phyloP scores from a whole-genome alignment of 2,888 invertebrate genomes.

The Nesidiocoris tenuis region DNA sequence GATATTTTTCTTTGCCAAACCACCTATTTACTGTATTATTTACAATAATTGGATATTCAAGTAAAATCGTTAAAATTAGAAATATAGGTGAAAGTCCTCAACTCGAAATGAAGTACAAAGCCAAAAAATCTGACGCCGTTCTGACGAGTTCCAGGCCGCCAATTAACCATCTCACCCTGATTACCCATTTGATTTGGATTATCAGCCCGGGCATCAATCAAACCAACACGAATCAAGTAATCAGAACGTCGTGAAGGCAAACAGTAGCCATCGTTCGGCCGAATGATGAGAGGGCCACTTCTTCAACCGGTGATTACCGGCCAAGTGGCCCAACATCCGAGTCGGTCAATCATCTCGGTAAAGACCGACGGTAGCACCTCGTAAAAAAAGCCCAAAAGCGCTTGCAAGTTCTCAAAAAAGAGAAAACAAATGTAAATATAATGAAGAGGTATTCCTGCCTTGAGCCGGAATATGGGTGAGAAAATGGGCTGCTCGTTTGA shows the following conservation, averaged over 20 bases:
- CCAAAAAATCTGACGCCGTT: too few relatives aligned
- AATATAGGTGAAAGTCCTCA: too few relatives aligned
- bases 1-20: too few relatives aligned
- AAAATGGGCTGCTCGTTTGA: conserved; percentile 31
- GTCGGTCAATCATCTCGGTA: conserved; percentile 21
- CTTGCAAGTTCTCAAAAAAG: conserved; percentile 14
- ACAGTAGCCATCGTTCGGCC: not conserved
- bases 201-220: not conserved
- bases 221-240: not conserved
- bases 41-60: too few relatives aligned
- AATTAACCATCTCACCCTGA: too few relatives aligned
- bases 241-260: not conserved
- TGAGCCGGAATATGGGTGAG: conserved; percentile 23
- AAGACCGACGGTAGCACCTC: conserved; percentile 27
- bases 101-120: too few relatives aligned
- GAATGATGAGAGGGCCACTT: not conserved
- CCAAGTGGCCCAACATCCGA: not conserved
- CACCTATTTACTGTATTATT: too few relatives aligned
- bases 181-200: not conserved
- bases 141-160: too few relatives aligned
- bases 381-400: not conserved
- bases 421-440: conserved; percentile 39
- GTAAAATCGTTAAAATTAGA: too few relatives aligned
- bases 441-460: conserved; percentile 9
- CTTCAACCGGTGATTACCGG: conserved; percentile 11